Evolutionary conservation across 2,797 vertebrate genomes (phyloP), one percentile per base, ranked within the genome.

Genomic region (Hydrolagus colliei): DNA sequence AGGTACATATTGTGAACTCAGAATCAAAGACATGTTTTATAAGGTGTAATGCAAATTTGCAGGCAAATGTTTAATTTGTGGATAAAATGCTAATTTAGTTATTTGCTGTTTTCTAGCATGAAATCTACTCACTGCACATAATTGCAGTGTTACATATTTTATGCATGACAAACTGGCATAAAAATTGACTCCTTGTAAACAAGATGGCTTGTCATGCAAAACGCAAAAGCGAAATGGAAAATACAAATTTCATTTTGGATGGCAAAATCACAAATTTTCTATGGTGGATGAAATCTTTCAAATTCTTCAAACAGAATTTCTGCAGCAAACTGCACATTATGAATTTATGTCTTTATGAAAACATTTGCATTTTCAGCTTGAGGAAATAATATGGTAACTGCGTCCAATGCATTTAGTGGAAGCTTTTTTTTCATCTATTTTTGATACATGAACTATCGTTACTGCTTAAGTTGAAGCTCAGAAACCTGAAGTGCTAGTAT

Each of bases 391-490:
- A 68, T 41, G 27, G 27, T 63, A 67, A 82, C 18, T 65, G 10
- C 16, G 32, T 20, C 22, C 22, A 68, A 16, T 41, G 2, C 35
- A 82, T 35, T 67, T 82, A 67, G 1, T 8, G 67, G 27, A 10
- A 82, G 35, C 18, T 27, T 9, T 68, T 18, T 52, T 16, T 22
- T 8, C 22, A 12, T 65, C 7, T 65, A 14, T 77, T 59, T n/a
- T 77, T 77, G 75, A 61, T 61, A 77, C 78, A 68, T 52, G 32
- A 84, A 84, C 27, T 84, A 32, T 7, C 59, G 22, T 67, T 14
- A 63, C 13, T 80, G 79, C 32, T 20, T 68, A 68, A 9, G 52
- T 20, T 84, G 79, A 68, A 18, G 14, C 35, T 14, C 20, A 52
- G 79, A 1, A 41, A 10, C 16, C 27, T 65, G 9, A 67, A 14